Evolutionary conservation across 1,140 invertebrate species (phyloP).

Genomic region (Diploscapter pachys): DNA sequence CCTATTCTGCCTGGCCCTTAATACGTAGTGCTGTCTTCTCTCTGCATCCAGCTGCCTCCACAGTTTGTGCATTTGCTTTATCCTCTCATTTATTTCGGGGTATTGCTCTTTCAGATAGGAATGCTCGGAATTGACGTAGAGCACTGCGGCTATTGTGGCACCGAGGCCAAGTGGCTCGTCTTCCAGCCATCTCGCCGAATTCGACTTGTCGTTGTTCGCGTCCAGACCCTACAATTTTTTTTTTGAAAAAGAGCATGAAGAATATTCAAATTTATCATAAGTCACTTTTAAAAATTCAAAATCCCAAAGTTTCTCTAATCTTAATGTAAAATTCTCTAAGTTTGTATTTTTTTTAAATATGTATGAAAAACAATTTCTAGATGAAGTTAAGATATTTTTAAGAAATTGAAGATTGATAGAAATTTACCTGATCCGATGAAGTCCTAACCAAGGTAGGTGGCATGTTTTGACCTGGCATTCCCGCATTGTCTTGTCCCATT

Average conservation of each 20-base stretch:
- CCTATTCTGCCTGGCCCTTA: conserved; percentile 30
- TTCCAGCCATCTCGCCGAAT: conserved; percentile 72
- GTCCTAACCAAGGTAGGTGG: too few relatives aligned
- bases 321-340: not conserved
- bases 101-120: conserved; percentile 86
- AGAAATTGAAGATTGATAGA: not conserved
- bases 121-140: conserved; percentile 92
- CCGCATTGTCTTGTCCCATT: too few relatives aligned
- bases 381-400: not conserved
- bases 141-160: conserved; percentile 90
- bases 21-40: conserved; percentile 71
- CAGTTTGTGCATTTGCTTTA: conserved; percentile 88
- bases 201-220: conserved; percentile 75
- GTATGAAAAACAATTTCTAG: not conserved
- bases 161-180: conserved; percentile 84
- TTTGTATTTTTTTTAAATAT: not conserved
- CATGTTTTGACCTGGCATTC: too few relatives aligned
- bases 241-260: conserved; percentile 59
- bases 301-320: not conserved
- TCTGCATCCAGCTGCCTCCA: conserved; percentile 85
- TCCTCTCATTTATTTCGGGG: conserved; percentile 75
- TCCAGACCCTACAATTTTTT: conserved; percentile 46
- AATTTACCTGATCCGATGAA: not conserved
- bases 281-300: not conserved
- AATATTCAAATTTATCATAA: too few relatives aligned